Evolutionary conservation across 2,797 vertebrate genomes (phyloP), one percentile per base, ranked within the genome.

Genomic region (Sebastes miniatus): DNA sequence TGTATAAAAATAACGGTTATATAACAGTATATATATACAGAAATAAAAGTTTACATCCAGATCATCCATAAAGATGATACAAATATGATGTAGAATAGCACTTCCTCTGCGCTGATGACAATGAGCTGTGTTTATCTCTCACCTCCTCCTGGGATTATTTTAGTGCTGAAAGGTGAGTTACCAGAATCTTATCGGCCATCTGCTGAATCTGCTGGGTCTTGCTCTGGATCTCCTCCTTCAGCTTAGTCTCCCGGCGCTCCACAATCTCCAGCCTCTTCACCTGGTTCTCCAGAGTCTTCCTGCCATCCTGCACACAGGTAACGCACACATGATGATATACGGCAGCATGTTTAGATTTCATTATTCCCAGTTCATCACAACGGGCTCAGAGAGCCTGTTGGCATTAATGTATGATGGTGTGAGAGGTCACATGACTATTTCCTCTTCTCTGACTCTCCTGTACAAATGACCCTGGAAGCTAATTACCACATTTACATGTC

Each of bases 151-250:
- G 75, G 73, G 72, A 83, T 82, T 87, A 73, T 84, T 88, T 87
- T 63, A 80, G 54, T 78, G 25, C 62, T 69, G 66, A 80, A 85
- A 82, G 72, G 62, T 73, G 83, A 39, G 25, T 95, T 96, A 99
- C 99, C 98, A 99, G 92, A 94, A 99, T 99, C 96, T 98, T 99
- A 92, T 99, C 97, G 69, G 97, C 96, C 99, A 99, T 99, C 96
- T 99, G 98, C 93, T 99, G 99, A 90, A 99, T 97, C 95, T 99
- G 98, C 88, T 99, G 98, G 87, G 96, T 96, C 90, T 99, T 99
- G 90, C 97, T 97, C 92, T 99, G 98, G 92, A 99, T 97, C 93
- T 99, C 99, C 89, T 99, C 99, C 91, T 99, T 99, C 68, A 99
- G 95, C 84, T 98, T 99, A 58, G 95, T 97, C 95, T 99, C 98